Evolutionary conservation across 2,113 vertebrate genomes (phyloP).

Genomic region (Scomber japonicus): DNA sequence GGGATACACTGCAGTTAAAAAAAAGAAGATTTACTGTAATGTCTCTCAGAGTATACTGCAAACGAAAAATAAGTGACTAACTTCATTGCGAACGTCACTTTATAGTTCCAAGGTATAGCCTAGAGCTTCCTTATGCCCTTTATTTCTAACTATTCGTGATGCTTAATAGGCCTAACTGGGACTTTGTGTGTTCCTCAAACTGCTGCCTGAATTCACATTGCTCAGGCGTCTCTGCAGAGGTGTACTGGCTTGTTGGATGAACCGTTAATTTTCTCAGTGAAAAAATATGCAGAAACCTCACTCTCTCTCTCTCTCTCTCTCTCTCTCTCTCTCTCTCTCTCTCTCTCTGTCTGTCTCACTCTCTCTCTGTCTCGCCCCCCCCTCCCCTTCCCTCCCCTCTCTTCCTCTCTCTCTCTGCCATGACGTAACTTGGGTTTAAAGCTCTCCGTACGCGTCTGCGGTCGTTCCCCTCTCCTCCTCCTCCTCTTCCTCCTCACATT

Average conservation of each 20-base stretch:
- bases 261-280: not conserved
- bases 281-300: not conserved
- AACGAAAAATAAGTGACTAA: no score
- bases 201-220: not conserved
- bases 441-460: slow-evolving; percentile 39
- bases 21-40: no score
- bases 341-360: slow-evolving; percentile 15
- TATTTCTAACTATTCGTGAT: no score
- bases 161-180: no score
- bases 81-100: no score
- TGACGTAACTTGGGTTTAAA: slow-evolving; percentile 82
- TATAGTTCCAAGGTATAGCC: no score
- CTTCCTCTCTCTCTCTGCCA: not conserved
- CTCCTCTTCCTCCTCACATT: slow-evolving; percentile 37
- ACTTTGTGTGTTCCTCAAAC: not conserved
- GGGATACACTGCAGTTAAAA: no score
- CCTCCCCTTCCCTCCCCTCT: slow-evolving; percentile 8
- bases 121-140: no score
- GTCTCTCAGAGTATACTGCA: no score
- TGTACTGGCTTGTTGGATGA: not conserved
- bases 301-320: slow-evolving; percentile 17
- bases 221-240: no score
- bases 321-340: no score
- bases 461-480: slow-evolving; percentile 56
- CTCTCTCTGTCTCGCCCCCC: slow-evolving; percentile 9